Evolutionary conservation across 2,888 invertebrate species (phyloP), one percentile per base, ranked within the genome.

Genomic region (Bembecia ichneumoniformis): DNA sequence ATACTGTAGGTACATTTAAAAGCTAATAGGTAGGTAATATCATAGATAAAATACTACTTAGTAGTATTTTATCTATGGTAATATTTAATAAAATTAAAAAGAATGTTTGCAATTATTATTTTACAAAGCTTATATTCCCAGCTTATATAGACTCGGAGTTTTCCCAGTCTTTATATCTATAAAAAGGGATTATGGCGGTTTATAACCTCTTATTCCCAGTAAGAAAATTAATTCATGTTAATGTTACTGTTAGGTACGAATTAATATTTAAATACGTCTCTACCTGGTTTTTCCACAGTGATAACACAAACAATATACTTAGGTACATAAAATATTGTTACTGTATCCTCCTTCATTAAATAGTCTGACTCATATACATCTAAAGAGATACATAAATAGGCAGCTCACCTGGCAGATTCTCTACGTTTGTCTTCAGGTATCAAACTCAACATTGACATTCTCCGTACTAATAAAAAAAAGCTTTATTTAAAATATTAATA

Each of bases 361-460:
- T 7, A 40, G 11, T n/a, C 11, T 40, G 11, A 40, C 36, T 11
- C 11, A 2, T 5, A 13, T 40, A 3, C 36, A 11, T 36, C 11
- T 11, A 13, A 14, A 40, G 13, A 40, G n/a, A 13, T n/a, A 40
- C 4, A 13, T 1, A 7, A 10, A 2, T 7, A 13, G 14, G n/a
- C n/a, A 40, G n/a, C 40, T n/a, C 40, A 40, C 40, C 40, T 40
- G 4, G 40, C 40, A 35, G 52, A 52, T 15, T 82, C 80, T 64
- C 78, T 84, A 47, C 68, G 71, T 64, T 75, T 86, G 57, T 88
- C 88, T 68, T 89, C 88, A 13, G 88, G 86, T 49, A 86, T 71
- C 50, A 89, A 70, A 72, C 87, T 89, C 63, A 89, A 57, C 57
- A 83, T 77, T 67, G 89, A 87, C 84, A 88, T 87, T 49, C 56